phyloP scores from a whole-genome alignment of 1,140 invertebrate genomes.

The Bombus confusus region DNA sequence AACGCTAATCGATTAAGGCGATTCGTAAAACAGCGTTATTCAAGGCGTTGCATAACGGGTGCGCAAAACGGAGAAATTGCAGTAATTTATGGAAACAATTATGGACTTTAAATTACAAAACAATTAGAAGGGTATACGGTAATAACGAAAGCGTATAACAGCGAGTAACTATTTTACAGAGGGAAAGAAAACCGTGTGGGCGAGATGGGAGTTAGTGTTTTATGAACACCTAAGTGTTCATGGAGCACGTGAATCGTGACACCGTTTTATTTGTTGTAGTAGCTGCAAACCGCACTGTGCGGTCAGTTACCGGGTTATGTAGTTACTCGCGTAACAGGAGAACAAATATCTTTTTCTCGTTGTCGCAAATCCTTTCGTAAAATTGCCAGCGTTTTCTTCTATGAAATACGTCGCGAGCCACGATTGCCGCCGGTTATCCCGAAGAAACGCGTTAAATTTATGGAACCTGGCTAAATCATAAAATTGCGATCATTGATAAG shows the following conservation, averaged over 20 bases:
- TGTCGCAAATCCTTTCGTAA: slow-evolving; percentile 16
- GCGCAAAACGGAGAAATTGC: background rate
- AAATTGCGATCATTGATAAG: too few relatives aligned
- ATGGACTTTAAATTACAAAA: background rate
- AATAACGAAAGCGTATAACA: background rate
- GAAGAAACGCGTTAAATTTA: background rate
- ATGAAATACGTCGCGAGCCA: background rate
- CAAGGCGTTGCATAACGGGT: background rate
- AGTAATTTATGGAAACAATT: background rate
- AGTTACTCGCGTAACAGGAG: slow-evolving; percentile 21
- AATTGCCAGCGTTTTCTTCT: background rate
- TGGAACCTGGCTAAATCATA: too few relatives aligned
- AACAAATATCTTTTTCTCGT: slow-evolving; percentile 30
- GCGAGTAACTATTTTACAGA: background rate
- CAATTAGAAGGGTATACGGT: background rate
- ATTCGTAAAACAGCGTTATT: background rate
- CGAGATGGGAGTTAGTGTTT: slow-evolving; percentile 11
- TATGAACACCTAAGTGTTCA: slow-evolving; percentile 35
- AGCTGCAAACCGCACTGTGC: background rate
- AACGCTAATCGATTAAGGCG: background rate
- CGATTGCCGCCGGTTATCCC: background rate
- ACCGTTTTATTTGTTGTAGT: slow-evolving; percentile 4
- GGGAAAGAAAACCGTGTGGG: background rate
- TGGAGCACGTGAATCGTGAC: slow-evolving; percentile 21
- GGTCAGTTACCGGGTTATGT: background rate